Base-by-base conservation (phyloP, 2,113 vertebrate species). In the Ursus arctos region DNA sequence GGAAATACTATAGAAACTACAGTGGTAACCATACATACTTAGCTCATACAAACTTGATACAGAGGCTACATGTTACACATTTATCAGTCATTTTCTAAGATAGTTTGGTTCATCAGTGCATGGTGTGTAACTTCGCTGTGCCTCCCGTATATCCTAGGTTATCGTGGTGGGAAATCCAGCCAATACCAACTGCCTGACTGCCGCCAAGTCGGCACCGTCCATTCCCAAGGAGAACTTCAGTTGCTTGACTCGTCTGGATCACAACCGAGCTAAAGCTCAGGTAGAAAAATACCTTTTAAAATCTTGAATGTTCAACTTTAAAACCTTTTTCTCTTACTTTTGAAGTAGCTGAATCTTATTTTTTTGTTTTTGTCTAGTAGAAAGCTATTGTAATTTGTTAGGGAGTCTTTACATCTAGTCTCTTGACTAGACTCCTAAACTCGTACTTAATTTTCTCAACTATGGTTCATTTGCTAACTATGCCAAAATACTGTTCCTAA, bases 141-240 rank as follows among this genome's bases (percentile, higher is more conserved):
- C 74, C n/a, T 95, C 18, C 21, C 40, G 8, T 65, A 31, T 22
- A 6, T 94, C 28, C 65, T 96, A 99, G 99, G 99, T 99, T 55
- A 94, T 99, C 89, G 99, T 99, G 19, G 99, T 99, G 79, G 99
- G 99, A 92, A 99, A 99, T 98, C 99, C 99, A 8, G 99, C 99
- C 19, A 99, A 99, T 97, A 99, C 99, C 83, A 99, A 99, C 99
- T 99, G 99, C 96, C 98, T 99, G 98, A 99, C 99, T 67, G 99
- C 99, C 65, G 99, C 99, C 36, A 99, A 99, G 98, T 99, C 99
- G 0, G 99, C 99, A 19, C 99, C 99, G 0, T 99, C 99, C 53
- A 99, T 99, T 98, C 99, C 99, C 13, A 99, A 99, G 98, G 99
- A 99, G 98, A 99, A 99, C 98, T 99, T 99, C 99, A 99, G 99